Evolutionary conservation across 2,888 invertebrate species (phyloP).

Genomic region (Platypus cylindrus): DNA sequence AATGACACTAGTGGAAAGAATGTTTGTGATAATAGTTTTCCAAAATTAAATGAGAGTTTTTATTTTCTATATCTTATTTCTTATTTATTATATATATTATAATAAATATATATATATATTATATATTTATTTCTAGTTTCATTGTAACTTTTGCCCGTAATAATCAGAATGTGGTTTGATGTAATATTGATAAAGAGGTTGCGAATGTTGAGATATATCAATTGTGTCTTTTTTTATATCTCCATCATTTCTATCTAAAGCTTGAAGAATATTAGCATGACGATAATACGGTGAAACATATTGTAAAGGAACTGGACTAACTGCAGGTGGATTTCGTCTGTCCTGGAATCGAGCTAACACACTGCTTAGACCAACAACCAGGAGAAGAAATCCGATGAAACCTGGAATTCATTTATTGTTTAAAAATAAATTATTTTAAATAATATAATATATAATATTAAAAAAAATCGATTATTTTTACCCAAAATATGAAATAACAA

Average conservation of each 20-base stretch:
- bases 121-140: no score
- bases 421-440: no score
- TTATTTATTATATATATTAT: no score
- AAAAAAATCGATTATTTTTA: neutral
- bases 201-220: neutral
- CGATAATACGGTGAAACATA: constrained; percentile 7
- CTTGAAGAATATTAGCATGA: constrained; percentile 4
- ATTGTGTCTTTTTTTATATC: constrained; percentile 4
- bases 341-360: constrained; percentile 32
- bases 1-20: no score
- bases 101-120: no score
- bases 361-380: constrained; percentile 33
- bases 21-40: no score
- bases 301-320: neutral
- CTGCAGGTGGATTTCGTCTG: constrained; percentile 20
- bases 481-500: neutral
- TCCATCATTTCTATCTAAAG: constrained; percentile 11
- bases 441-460: neutral
- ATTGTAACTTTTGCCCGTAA: no score
- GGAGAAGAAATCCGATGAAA: constrained; percentile 50
- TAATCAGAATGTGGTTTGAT: no score
- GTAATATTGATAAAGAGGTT: constrained; percentile 9
- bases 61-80: no score
- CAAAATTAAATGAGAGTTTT: no score
- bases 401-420: no score